phyloP scores from a whole-genome alignment of 2,797 vertebrate genomes.

The Scomberomorus guttatus region DNA sequence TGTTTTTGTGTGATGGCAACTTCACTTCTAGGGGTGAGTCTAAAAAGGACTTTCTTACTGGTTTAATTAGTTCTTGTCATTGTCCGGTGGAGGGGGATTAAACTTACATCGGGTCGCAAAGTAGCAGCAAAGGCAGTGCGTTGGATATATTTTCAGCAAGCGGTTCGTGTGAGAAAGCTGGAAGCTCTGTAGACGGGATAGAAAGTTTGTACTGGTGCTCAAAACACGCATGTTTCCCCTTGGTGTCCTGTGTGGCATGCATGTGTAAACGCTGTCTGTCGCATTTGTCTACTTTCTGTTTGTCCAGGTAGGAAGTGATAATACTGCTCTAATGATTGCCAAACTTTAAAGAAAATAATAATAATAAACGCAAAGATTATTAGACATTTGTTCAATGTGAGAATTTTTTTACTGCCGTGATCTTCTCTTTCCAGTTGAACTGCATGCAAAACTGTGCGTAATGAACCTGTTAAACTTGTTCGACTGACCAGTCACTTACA shows the following conservation, averaged over 20 bases:
- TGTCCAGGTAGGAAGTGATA: constrained; percentile 90
- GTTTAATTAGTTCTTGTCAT: constrained; percentile 95
- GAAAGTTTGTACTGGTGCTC: constrained; percentile 81
- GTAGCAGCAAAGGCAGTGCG: constrained; percentile 89
- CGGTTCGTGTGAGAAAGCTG: constrained; percentile 84
- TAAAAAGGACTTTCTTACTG: constrained; percentile 94
- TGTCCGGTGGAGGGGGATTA: constrained; percentile 93
- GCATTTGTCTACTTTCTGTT: constrained; percentile 69
- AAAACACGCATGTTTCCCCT: constrained; percentile 79
- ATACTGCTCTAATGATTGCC: constrained; percentile 5
- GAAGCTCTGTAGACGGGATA: constrained; percentile 75
- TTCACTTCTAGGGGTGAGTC: constrained; percentile 99
- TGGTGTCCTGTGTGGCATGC: constrained; percentile 60
- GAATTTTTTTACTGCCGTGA: not conserved
- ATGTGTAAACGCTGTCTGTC: constrained; percentile 68
- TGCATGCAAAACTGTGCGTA: constrained; percentile 11
- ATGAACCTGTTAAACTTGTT: constrained; percentile 54
- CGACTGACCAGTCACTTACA: constrained; percentile 59
- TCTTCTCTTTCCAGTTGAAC: not conserved
- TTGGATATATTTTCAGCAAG: constrained; percentile 87
- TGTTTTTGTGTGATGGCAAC: constrained; percentile 99
- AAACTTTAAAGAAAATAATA: constrained; percentile 3
- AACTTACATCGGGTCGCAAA: constrained; percentile 90
- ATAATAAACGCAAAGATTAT: not conserved
- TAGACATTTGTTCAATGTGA: not conserved